A percentile compares a stretch with the other conserved stretches of the same genome.
Conservation (phyloP, 2,113 vertebrate genomes). For the Pelodiscus sinensis region DNA sequence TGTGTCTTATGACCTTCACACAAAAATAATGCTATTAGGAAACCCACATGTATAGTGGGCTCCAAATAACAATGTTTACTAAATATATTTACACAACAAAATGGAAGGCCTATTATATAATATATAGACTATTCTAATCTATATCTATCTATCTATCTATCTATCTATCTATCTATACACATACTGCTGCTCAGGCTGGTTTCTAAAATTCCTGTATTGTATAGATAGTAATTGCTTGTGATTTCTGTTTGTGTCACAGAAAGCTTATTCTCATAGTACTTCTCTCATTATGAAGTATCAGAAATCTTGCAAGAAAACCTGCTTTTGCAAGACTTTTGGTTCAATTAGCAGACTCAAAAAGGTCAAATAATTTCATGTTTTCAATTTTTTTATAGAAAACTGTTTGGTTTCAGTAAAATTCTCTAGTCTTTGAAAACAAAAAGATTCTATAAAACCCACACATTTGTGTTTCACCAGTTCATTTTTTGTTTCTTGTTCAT, state of each 20-base stretch:
- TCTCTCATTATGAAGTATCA: too few relatives aligned
- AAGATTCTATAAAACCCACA: too few relatives aligned
- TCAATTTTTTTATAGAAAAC: neutral
- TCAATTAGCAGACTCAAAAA: slow-evolving; percentile 24
- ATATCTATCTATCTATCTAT: neutral
- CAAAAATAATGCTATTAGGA: too few relatives aligned
- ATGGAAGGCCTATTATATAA: neutral
- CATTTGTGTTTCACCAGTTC: too few relatives aligned
- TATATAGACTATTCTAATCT: neutral
- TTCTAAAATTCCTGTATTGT: neutral
- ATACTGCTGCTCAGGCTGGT: neutral
- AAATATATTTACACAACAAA: neutral
- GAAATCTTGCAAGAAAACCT: slow-evolving; percentile 5
- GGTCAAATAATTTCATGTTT: neutral
- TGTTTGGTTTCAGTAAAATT: neutral
- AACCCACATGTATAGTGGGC: neutral
- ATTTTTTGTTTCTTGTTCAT: too few relatives aligned
- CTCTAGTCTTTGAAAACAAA: too few relatives aligned
- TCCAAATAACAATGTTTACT: neutral
- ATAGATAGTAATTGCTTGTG: neutral
- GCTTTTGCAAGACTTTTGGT: slow-evolving; percentile 25
- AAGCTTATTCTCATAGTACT: too few relatives aligned
- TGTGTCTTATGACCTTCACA: too few relatives aligned
- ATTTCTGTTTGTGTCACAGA: too few relatives aligned
- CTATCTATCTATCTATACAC: neutral